phyloP scores from a whole-genome alignment of 2,797 vertebrate genomes.

The Echeneis naucrates region DNA sequence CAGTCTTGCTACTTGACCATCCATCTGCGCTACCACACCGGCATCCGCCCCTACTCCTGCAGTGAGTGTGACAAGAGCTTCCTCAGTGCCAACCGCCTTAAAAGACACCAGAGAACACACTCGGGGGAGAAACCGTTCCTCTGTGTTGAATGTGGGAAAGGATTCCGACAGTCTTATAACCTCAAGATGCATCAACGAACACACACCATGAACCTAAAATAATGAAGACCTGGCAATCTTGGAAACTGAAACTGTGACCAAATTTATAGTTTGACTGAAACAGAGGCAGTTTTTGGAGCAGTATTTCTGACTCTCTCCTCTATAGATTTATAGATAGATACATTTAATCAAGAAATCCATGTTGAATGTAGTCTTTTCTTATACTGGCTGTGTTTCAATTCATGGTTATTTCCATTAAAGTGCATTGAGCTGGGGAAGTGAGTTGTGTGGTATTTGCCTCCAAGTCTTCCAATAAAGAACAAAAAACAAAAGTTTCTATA shows the following conservation, averaged over 20 bases:
- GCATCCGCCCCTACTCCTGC: slow-evolving; percentile 79
- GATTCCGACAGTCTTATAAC: slow-evolving; percentile 80
- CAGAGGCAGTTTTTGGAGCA: too few species aligned
- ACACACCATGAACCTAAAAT: slow-evolving; percentile 60
- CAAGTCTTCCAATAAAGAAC: slow-evolving; percentile 28
- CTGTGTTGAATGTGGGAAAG: slow-evolving; percentile 77
- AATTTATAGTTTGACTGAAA: background rate
- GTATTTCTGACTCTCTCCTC: background rate
- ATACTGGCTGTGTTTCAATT: slow-evolving; percentile 11
- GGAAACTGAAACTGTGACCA: background rate
- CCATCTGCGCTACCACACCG: slow-evolving; percentile 83
- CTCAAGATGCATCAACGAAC: slow-evolving; percentile 82
- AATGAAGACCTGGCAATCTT: background rate
- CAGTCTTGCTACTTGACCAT: slow-evolving; percentile 85
- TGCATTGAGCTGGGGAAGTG: background rate
- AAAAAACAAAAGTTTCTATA: background rate
- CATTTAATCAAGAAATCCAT: background rate
- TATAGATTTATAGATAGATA: too few species aligned
- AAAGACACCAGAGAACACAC: slow-evolving; percentile 82
- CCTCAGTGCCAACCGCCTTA: slow-evolving; percentile 81
- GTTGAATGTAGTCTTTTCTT: background rate
- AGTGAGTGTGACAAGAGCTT: slow-evolving; percentile 81
- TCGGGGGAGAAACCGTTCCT: slow-evolving; percentile 77
- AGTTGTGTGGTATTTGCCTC: background rate
- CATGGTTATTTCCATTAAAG: slow-evolving; percentile 28